Percentiles rank a stretch among this genome's conserved stretches.
Conservation (phyloP, 2,888 invertebrate genomes). For the Agapetus fuscipes region DNA sequence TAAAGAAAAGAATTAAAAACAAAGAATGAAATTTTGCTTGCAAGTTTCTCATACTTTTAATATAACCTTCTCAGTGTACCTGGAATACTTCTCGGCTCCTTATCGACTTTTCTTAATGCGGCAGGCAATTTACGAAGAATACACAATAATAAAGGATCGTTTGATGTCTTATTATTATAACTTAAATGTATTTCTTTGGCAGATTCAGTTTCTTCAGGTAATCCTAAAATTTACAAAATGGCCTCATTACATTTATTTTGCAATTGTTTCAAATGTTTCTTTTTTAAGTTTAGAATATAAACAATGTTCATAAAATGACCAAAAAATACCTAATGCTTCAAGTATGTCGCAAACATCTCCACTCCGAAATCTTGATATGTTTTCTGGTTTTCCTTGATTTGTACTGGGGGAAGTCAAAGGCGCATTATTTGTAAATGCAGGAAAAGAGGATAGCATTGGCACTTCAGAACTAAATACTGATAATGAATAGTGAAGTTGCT, state of each 20-base stretch:
- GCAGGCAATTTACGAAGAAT: slow-evolving; percentile 12
- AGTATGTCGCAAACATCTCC: slow-evolving; percentile 42
- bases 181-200: slow-evolving; percentile 9
- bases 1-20: too few relatives aligned
- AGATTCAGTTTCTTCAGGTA: slow-evolving; percentile 12
- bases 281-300: too few relatives aligned
- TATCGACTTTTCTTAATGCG: slow-evolving; percentile 8
- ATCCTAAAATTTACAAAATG: slow-evolving; percentile 15
- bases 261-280: too few relatives aligned
- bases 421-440: slow-evolving; percentile 31
- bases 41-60: too few relatives aligned
- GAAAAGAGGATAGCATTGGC: slow-evolving; percentile 42
- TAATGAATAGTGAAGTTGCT: slow-evolving; percentile 48
- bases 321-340: slow-evolving; percentile 27
- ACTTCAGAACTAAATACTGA: slow-evolving; percentile 54
- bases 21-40: too few relatives aligned
- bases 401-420: slow-evolving; percentile 18
- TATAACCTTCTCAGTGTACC: too few relatives aligned
- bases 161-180: slow-evolving; percentile 3
- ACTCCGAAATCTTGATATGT: slow-evolving; percentile 38
- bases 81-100: too few relatives aligned
- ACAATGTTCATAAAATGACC: too few relatives aligned
- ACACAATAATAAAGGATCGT: slow-evolving; percentile 16
- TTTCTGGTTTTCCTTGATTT: too few relatives aligned
- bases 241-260: too few relatives aligned